A percentile compares a stretch with the other conserved stretches of the same genome.
Conservation (phyloP, 2,888 invertebrate species). For the Pherbina coryleti region DNA sequence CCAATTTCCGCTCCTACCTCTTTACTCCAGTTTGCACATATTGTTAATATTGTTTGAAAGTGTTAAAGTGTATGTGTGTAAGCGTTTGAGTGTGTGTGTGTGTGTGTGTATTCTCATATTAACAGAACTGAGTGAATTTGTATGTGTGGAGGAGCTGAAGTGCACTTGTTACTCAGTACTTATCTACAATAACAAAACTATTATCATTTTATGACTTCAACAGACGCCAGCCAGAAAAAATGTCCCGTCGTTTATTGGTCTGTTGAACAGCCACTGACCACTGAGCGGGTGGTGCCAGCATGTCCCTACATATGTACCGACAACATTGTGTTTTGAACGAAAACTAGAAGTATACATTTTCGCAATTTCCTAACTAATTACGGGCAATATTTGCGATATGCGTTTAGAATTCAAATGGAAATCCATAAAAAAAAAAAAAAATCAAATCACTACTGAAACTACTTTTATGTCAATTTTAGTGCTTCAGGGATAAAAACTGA, state of each 20-base stretch:
- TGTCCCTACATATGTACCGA: neutral
- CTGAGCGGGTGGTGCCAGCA: too few species aligned
- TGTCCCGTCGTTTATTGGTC: too few species aligned
- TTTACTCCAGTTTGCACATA: neutral
- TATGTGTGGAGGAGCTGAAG: neutral
- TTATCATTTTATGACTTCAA: slow-evolving; percentile 5
- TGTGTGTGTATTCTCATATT: neutral
- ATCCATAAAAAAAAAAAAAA: neutral
- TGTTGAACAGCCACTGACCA: too few species aligned
- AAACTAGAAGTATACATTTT: neutral
- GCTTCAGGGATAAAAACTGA: neutral
- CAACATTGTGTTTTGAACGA: neutral
- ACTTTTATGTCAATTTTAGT: slow-evolving; percentile 1
- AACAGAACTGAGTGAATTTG: neutral
- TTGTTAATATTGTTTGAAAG: neutral
- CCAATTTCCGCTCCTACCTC: too few species aligned
- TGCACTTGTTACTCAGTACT: neutral
- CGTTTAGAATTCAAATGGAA: neutral
- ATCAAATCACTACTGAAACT: neutral
- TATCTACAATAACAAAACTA: slow-evolving; percentile 11
- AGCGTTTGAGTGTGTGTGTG: neutral
- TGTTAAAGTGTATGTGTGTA: neutral
- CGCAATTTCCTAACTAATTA: slow-evolving; percentile 17
- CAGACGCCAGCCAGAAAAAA: neutral
- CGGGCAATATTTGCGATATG: slow-evolving; percentile 4